Conservation (phyloP, 2,797 vertebrate genomes). For the Alectoris magna region DNA sequence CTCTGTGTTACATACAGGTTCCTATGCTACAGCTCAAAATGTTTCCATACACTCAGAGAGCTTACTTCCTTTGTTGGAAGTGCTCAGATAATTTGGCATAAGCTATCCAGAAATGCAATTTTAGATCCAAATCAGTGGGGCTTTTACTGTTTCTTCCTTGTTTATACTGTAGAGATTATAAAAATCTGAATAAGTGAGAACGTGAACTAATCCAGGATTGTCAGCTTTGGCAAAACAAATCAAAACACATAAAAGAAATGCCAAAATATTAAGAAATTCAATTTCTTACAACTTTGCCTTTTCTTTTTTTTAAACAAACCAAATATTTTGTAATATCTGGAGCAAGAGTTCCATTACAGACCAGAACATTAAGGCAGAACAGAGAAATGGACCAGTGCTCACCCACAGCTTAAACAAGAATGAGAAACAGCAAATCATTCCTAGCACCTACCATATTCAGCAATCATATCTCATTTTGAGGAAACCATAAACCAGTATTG, state of each 20-base stretch:
- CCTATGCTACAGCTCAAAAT: neutral
- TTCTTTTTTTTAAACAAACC: neutral
- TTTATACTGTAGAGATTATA: neutral
- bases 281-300: neutral
- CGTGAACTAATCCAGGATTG: neutral
- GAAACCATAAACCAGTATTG: neutral
- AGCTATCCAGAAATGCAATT: too few relatives aligned
- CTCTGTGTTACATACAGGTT: neutral
- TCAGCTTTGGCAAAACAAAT: constrained; percentile 1
- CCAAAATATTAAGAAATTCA: neutral
- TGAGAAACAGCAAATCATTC: neutral
- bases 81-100: neutral
- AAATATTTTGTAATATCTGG: neutral
- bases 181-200: neutral
- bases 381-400: neutral
- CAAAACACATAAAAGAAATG: neutral
- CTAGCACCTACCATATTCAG: neutral
- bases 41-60: neutral
- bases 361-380: neutral
- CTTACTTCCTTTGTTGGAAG: neutral
- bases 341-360: neutral
- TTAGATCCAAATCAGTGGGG: neutral
- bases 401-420: neutral
- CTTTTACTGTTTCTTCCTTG: neutral
- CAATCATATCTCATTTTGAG: neutral